Evolutionary conservation across 2,888 invertebrate genomes (phyloP), one percentile per base, ranked within the genome.

Genomic region (Scrobipalpa atriplicella): DNA sequence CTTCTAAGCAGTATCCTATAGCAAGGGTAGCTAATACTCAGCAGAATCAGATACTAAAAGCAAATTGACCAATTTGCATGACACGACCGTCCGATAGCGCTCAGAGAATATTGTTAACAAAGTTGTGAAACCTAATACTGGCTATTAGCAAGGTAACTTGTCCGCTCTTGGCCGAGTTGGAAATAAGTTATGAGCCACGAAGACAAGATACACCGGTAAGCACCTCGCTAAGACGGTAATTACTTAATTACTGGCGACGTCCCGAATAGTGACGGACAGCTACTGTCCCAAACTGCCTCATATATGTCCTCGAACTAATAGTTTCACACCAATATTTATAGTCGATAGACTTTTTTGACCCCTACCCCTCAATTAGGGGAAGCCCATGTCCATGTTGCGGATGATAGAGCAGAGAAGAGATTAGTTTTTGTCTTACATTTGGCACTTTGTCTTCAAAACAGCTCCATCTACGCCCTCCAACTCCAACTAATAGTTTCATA

Each of bases 141-240:
- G 51, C 60, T 39, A 60, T 60, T 67, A 64, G 43, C 51, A 60
- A 67, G 52, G 56, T 66, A 66, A 66, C 47, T 47, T 47, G 47
- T 47, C 47, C n/a, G 43, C 43, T 43, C 43, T 1, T 62, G 62
- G 41, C 19, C 51, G 60, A 36, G 16, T n/a, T 56, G 51, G 65
- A 63, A 65, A 64, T 66, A 66, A 68, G 62, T 68, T 62, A 62
- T 62, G 66, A 61, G 62, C 38, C 65, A 60, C 65, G 47, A 41
- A 65, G 65, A 65, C 66, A 56, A 70, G 56, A 29, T 47, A 9
- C 43, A 68, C 67, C 51, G 64, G 10, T 67, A 69, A 71, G 66
- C 58, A 66, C 66, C 65, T 60, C 64, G 63, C 66, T 71, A 72
- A 72, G 66, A 52, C 54, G 62, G 56, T 60, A 54, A 66, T 66